Base-by-base conservation (phyloP, 2,888 invertebrate genomes). In the Acleris holmiana region DNA sequence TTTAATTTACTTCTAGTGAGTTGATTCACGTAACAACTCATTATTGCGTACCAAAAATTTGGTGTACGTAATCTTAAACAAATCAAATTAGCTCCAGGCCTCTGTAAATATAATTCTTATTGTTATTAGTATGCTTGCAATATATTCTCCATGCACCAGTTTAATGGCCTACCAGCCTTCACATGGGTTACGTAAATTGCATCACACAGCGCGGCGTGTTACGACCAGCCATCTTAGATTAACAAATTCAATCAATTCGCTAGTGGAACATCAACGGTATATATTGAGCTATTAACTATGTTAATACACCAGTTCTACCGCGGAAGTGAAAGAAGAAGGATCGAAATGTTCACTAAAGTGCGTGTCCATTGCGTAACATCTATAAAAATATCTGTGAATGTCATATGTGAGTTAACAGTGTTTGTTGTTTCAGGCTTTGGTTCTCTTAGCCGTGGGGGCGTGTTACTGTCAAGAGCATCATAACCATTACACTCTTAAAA, bases 211-310 rank as follows among this genome's bases (percentile, higher is more conserved):
- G 81, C 84, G 82, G 80, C 79, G 85, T 77, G 84, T 88, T 84
- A 79, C 85, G 84, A 87, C 85, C 87, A 84, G 83, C 86, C 85
- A 83, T 86, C 86, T 84, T 79, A 84, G 68, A 80, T 83, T 81
- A 81, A 79, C 82, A 85, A 88, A 89, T 87, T 84, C 88, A 88
- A 86, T 86, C 89, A 88, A 84, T 88, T 89, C 88, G 87, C 88
- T 89, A 91, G 85, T 89, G 90, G 90, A 88, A 89, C 91, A 87
- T 91, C 90, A 90, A 88, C 85, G 78, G 86, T 92, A 92, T 92
- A 92, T 91, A 92, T 91, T 90, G 88, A 86, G 89, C 85, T 89
- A 85, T 89, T 87, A 83, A 84, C 84, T 87, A 87, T 89, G 88
- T 85, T 86, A 88, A 89, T 89, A 86, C 89, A 90, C 83, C 91